phyloP scores from a whole-genome alignment of 2,888 invertebrate species.

The Theretra japonica region DNA sequence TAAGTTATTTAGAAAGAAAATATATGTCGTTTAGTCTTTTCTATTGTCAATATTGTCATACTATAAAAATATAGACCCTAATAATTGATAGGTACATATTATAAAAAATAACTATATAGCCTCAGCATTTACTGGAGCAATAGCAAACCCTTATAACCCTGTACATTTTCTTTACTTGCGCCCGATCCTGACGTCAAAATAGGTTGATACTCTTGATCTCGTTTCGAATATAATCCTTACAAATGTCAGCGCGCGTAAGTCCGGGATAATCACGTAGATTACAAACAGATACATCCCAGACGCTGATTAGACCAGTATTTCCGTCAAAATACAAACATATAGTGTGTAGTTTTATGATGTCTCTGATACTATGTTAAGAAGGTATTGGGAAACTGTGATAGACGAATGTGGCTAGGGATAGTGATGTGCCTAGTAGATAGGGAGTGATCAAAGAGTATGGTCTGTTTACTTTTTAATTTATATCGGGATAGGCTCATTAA shows the following conservation, averaged over 20 bases:
- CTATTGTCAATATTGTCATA: too few relatives aligned
- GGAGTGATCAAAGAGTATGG: not conserved
- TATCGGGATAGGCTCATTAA: too few relatives aligned
- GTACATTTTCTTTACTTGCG: not conserved
- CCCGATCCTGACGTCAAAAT: not conserved
- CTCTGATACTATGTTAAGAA: not conserved
- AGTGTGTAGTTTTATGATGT: not conserved
- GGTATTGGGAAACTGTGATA: not conserved
- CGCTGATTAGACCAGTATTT: conserved; percentile 34
- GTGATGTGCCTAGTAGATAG: too few relatives aligned
- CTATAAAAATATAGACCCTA: too few relatives aligned
- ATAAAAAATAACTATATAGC: too few relatives aligned
- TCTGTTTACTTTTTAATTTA: too few relatives aligned
- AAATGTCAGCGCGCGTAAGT: conserved; percentile 29
- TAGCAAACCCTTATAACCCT: too few relatives aligned
- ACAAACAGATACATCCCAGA: conserved; percentile 40
- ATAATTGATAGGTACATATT: too few relatives aligned
- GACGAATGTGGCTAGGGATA: not conserved
- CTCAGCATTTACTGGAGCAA: too few relatives aligned
- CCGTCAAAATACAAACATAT: not conserved
- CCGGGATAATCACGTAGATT: conserved; percentile 37
- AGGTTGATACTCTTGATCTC: conserved; percentile 14
- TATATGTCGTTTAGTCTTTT: too few relatives aligned
- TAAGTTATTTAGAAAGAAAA: too few relatives aligned
- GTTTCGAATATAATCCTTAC: conserved; percentile 4